Evolutionary conservation across 2,797 vertebrate species (phyloP), one percentile per base, ranked within the genome.

Genomic region (Mus minutoides): DNA sequence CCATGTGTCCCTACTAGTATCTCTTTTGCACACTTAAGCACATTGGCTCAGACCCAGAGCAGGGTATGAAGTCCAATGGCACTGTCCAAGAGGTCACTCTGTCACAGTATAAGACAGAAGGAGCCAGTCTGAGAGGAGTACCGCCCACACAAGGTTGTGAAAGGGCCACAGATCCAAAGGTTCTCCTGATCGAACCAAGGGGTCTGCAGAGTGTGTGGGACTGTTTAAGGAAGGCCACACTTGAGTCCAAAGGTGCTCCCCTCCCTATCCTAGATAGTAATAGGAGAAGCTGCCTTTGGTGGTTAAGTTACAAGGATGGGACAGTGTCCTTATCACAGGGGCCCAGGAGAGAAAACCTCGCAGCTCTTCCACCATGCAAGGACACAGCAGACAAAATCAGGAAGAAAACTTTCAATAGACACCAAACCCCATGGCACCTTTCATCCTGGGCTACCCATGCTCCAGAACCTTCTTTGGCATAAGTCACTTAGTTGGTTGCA

Each of bases 1-100:
- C 2, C 12, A 3, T 5, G 7, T 0, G 6, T 2, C 26, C 26
- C 40, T 84, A 3, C 26, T 10, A 13, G 5, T 11, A 19, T 29
- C n/a, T 54, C 10, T 54, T 31, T 37, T 29, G 19, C 34, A 21
- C 10, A 13, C 31, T 29, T 46, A 43, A 34, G 40, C 52, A 24
- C 43, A 21, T 8, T 54, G 3, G 29, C n/a, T 71, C 8, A 22
- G 22, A 19, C 67, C 34, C 76, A 49, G 34, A 60, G 46, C 46
- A 89, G 34, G 62, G 54, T 34, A 43, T 69, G 31, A 19, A 71
- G 90, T 14, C 34, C 69, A 17, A 21, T 16, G 40, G 14, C 2
- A 26, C 21, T 60, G 40, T 17, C 67, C 29, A 56, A 73, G 37
- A 73, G 13, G 29, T 2, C 17, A 37, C 13, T 54, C n/a, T 12